Evolutionary conservation across 2,797 vertebrate genomes (phyloP).

Genomic region (Myripristis murdjan): DNA sequence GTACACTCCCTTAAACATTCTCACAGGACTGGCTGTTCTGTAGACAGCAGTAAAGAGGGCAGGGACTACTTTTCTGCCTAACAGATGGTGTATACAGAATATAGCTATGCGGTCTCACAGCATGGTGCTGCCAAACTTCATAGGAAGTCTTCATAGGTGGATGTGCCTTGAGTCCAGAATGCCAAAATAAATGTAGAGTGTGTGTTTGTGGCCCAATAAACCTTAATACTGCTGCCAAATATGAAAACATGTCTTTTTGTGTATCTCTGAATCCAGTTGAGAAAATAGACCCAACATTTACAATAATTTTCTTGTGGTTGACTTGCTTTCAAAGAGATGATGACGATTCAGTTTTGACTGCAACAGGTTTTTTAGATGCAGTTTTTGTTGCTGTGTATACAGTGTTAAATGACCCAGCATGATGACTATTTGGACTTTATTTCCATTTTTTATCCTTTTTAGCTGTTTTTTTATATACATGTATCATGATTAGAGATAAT

Average conservation of each 20-base stretch:
- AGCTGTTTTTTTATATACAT: too few species aligned
- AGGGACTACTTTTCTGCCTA: slow-evolving; percentile 56
- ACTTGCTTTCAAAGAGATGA: too few species aligned
- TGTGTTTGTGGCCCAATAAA: slow-evolving; percentile 23
- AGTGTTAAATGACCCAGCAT: too few species aligned
- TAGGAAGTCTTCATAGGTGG: slow-evolving; percentile 37
- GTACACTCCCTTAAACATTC: slow-evolving; percentile 51
- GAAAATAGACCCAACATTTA: slow-evolving; percentile 1
- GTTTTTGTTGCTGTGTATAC: too few species aligned
- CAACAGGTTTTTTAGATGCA: too few species aligned
- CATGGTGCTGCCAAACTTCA: slow-evolving; percentile 38
- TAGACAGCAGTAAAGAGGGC: slow-evolving; percentile 54
- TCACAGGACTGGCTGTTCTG: slow-evolving; percentile 54
- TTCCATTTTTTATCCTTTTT: too few species aligned
- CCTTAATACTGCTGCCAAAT: background rate
- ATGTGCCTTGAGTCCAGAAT: slow-evolving; percentile 34
- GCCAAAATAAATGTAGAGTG: slow-evolving; percentile 46
- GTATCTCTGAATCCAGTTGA: slow-evolving; percentile 17
- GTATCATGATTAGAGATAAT: too few species aligned
- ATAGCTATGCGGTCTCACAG: slow-evolving; percentile 43
- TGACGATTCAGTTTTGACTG: too few species aligned
- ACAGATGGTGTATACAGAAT: slow-evolving; percentile 70
- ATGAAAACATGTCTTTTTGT: slow-evolving; percentile 12
- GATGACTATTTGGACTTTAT: too few species aligned
- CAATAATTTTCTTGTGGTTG: background rate